Evolutionary conservation across 2,888 invertebrate genomes (phyloP).

Genomic region (Agrotis ipsilon): DNA sequence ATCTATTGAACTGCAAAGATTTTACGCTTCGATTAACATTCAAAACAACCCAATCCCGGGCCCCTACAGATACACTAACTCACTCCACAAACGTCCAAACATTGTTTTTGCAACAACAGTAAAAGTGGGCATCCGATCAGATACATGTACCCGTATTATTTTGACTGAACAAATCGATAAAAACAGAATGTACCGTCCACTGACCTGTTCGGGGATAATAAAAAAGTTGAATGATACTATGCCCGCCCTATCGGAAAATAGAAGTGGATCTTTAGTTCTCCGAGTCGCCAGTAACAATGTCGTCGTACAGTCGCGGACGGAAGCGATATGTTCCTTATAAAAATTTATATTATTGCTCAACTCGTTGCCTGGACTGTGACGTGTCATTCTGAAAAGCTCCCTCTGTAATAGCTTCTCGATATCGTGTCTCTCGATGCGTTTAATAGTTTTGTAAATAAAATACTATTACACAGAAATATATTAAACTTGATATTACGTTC

Average conservation of each 20-base stretch:
- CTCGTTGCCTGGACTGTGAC: constrained; percentile 53
- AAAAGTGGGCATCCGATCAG: constrained; percentile 52
- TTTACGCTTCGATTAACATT: neutral
- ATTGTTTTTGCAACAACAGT: constrained; percentile 57
- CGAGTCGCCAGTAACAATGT: constrained; percentile 84
- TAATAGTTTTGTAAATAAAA: constrained; percentile 41
- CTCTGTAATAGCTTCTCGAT: constrained; percentile 42
- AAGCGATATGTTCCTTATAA: constrained; percentile 66
- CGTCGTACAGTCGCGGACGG: constrained; percentile 73
- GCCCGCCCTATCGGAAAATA: constrained; percentile 88
- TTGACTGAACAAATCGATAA: constrained; percentile 70
- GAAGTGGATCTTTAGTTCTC: constrained; percentile 86
- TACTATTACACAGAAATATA: neutral
- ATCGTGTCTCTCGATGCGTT: constrained; percentile 25
- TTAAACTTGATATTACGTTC: constrained; percentile 10
- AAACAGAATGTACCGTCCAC: constrained; percentile 70
- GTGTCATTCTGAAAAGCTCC: constrained; percentile 37
- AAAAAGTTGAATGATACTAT: constrained; percentile 89
- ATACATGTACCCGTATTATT: constrained; percentile 67
- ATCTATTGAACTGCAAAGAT: neutral
- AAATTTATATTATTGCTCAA: constrained; percentile 62
- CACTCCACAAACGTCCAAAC: constrained; percentile 32
- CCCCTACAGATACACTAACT: constrained; percentile 8
- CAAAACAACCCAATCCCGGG: constrained; percentile 5
- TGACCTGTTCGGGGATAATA: constrained; percentile 88